phyloP scores from a whole-genome alignment of 35 echinoderm and acorn worm genomes.

The Holothuria glaberrima region DNA sequence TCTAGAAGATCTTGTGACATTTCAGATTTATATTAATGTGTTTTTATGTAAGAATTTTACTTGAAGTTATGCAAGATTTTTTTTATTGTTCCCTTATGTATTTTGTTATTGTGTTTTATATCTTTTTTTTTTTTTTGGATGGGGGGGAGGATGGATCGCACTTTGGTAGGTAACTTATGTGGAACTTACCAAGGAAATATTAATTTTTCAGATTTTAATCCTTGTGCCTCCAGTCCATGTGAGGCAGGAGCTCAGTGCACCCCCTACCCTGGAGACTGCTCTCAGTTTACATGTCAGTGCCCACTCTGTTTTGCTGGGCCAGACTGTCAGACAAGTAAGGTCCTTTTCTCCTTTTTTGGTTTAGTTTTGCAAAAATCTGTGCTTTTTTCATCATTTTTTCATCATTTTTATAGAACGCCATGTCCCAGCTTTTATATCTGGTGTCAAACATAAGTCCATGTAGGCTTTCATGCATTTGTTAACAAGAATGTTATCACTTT shows the following conservation, averaged over 20 bases:
- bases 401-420: too few species aligned
- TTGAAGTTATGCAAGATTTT: not conserved
- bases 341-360: too few species aligned
- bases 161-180: too few species aligned
- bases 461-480: not conserved
- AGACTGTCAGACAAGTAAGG: constrained; percentile 70
- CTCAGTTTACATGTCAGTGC: constrained; percentile 67
- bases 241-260: constrained; percentile 56
- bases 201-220: constrained; percentile 15
- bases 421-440: not conserved
- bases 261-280: constrained; percentile 58
- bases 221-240: constrained; percentile 65
- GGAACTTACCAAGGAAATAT: not conserved
- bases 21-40: not conserved
- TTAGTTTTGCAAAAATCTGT: too few species aligned
- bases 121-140: not conserved
- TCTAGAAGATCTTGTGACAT: not conserved
- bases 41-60: not conserved
- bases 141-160: too few species aligned
- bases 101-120: not conserved
- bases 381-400: too few species aligned
- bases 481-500: not conserved
- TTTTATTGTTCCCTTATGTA: not conserved
- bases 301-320: constrained; percentile 67
- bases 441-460: not conserved